Conservation (phyloP, 2,113 vertebrate species). For the Strix aluco region DNA sequence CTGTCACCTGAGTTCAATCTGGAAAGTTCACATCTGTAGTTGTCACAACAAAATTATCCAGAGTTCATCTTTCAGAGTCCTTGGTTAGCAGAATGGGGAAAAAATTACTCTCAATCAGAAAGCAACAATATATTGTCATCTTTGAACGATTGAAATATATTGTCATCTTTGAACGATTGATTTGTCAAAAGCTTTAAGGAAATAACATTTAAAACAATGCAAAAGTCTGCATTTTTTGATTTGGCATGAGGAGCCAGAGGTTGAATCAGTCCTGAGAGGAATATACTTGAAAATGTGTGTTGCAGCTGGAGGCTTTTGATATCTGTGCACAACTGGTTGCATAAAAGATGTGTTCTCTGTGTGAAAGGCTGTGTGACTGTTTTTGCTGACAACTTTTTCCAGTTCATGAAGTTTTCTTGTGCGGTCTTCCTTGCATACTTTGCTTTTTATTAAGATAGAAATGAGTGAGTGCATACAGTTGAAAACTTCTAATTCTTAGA, state of each 20-base stretch:
- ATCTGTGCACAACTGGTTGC: background rate
- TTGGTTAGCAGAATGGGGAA: background rate
- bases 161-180: background rate
- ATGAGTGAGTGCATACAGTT: accelerated
- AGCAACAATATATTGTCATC: background rate
- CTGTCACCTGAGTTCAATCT: accelerated
- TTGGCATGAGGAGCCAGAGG: background rate
- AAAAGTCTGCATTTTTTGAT: background rate
- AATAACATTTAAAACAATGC: background rate
- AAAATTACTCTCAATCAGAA: background rate
- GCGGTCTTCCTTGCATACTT: background rate
- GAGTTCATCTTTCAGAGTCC: background rate
- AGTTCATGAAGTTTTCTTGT: background rate
- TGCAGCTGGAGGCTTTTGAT: background rate
- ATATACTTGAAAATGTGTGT: background rate
- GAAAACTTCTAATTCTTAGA: background rate
- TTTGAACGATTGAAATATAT: background rate
- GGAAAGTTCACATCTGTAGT: background rate
- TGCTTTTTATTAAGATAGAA: background rate
- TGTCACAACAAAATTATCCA: background rate
- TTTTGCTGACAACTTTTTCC: background rate
- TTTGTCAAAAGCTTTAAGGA: background rate
- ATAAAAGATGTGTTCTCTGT: background rate
- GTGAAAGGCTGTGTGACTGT: background rate
- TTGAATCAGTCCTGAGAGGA: background rate